Conservation (phyloP, 2,797 vertebrate genomes). For the Pagetopsis macropterus region DNA sequence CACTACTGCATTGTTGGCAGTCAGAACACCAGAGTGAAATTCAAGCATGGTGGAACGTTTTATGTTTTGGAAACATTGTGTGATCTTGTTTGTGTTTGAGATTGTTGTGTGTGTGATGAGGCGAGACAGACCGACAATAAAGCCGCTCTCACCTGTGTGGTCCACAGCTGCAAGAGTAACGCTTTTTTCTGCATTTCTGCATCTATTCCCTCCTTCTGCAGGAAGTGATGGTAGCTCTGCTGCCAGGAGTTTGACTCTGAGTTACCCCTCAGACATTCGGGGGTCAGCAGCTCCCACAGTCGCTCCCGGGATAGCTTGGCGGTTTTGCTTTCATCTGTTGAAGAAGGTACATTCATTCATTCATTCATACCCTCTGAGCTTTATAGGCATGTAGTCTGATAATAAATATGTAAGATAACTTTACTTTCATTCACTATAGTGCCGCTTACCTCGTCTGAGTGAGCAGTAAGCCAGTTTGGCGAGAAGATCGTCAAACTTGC, state of each 20-base stretch:
- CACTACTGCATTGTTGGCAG: slow-evolving; percentile 14
- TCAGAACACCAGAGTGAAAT: slow-evolving; percentile 9
- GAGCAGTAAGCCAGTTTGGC: slow-evolving; percentile 82
- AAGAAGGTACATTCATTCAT: background rate
- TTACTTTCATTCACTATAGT: background rate
- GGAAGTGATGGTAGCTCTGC: slow-evolving; percentile 78
- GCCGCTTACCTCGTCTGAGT: slow-evolving; percentile 76
- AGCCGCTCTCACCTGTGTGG: slow-evolving; percentile 81
- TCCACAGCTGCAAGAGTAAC: slow-evolving; percentile 88
- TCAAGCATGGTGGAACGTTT: slow-evolving; percentile 38
- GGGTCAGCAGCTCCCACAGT: slow-evolving; percentile 82
- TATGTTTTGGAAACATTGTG: background rate
- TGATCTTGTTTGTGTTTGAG: background rate
- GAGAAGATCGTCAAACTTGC: slow-evolving; percentile 85
- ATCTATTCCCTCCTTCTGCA: slow-evolving; percentile 73
- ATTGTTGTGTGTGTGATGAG: background rate
- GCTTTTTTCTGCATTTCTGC: slow-evolving; percentile 82
- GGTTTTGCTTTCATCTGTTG: slow-evolving; percentile 73
- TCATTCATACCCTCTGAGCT: background rate
- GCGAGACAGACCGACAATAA: background rate
- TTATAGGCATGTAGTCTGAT: background rate
- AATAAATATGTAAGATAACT: background rate
- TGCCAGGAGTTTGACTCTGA: slow-evolving; percentile 79
- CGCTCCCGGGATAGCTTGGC: slow-evolving; percentile 62
- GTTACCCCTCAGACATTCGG: slow-evolving; percentile 41